phyloP scores from a whole-genome alignment of 2,113 vertebrate genomes.

The Epinephelus moara region DNA sequence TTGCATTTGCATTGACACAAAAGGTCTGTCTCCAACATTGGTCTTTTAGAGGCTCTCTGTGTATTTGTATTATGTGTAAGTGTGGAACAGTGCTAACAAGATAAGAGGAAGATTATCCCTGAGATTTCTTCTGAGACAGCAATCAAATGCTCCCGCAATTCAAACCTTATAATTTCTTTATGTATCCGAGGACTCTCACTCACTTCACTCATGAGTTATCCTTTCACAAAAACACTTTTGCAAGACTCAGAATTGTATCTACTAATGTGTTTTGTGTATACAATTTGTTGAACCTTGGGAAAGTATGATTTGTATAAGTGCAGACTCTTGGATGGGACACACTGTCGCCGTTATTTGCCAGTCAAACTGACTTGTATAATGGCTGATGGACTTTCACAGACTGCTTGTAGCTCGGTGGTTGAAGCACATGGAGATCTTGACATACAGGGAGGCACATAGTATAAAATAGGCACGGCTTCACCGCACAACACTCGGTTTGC shows the following conservation, averaged over 20 bases:
- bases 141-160: conserved; percentile 46
- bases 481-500: conserved; percentile 8
- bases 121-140: conserved; percentile 42
- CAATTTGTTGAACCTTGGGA: conserved; percentile 8
- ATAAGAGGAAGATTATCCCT: conserved; percentile 54
- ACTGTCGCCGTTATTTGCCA: conserved; percentile 54
- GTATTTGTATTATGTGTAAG: conserved; percentile 3
- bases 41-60: conserved; percentile 29
- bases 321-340: conserved; percentile 32
- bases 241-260: not conserved
- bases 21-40: conserved; percentile 14
- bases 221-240: conserved; percentile 4
- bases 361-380: conserved; percentile 69
- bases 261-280: not conserved
- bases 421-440: conserved; percentile 54
- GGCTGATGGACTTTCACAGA: conserved; percentile 71
- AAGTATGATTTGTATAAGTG: conserved; percentile 18
- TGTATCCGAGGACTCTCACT: not conserved
- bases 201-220: not conserved
- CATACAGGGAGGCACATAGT: conserved; percentile 39
- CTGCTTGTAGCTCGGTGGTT: conserved; percentile 61
- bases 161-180: conserved; percentile 21
- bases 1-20: conserved; percentile 47
- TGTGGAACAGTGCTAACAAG: conserved; percentile 25
- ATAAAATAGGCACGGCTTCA: conserved; percentile 29